A percentile compares a stretch with the other conserved stretches of the same genome.
These are phyloP conservation scores for Ranitomeya imitator DNA, from an alignment of 2,113 vertebrate genomes.

Conservation along the genomic window DNA sequence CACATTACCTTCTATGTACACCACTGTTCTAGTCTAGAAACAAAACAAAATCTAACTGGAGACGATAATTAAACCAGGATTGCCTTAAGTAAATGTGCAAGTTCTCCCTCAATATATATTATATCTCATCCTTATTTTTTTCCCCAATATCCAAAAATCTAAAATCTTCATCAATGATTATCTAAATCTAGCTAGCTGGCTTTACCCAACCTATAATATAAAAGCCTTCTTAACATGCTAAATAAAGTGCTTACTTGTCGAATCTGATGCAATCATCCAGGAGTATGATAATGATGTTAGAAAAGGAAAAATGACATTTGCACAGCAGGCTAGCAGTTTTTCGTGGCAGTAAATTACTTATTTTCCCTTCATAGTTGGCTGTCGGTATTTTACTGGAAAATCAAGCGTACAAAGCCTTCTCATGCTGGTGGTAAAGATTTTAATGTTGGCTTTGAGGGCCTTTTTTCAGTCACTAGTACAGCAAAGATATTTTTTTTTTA, in stretches of 20 bases:
- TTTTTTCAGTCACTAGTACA: neutral
- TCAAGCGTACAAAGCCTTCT: neutral
- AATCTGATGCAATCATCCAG: neutral
- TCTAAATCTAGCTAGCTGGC: neutral
- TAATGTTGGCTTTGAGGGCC: neutral
- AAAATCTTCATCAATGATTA: no score
- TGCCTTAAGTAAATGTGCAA: no score
- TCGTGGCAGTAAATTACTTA: neutral
- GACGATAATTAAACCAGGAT: no score
- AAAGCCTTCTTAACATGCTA: neutral
- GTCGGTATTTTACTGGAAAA: neutral
- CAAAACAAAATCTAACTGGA: no score
- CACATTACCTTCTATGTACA: no score
- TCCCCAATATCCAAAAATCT: no score
- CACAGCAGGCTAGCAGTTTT: neutral
- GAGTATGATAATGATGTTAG: neutral
- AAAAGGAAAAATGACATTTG: neutral
- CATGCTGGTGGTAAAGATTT: neutral
- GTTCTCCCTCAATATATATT: no score
- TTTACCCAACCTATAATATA: neutral
- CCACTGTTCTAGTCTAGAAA: no score
- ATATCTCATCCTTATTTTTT: no score
- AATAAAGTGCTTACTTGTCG: neutral
- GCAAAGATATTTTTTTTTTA: neutral
- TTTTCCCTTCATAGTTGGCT: neutral